These are phyloP conservation scores for Elaphurus davidianus DNA, from an alignment of 2,113 vertebrate genomes.

Conservation along the genomic window DNA sequence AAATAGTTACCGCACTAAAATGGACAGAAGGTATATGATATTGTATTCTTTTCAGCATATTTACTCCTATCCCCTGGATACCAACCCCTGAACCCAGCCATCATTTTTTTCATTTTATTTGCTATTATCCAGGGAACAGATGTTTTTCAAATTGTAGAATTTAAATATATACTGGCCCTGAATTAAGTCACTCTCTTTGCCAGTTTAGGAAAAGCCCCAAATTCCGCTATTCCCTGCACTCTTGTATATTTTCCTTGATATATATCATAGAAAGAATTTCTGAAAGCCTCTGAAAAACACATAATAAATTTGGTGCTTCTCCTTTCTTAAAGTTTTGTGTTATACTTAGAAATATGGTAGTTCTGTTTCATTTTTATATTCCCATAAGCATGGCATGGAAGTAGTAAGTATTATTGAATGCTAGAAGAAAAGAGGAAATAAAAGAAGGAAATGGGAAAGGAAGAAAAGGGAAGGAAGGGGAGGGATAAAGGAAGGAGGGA, in stretches of 20 bases:
- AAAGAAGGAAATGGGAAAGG: not conserved
- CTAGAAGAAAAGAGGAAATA: not conserved
- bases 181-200: slow-evolving; percentile 9
- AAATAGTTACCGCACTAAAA: rapidly evolving
- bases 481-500: rapidly evolving
- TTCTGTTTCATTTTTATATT: slow-evolving; percentile 35
- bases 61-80: rapidly evolving
- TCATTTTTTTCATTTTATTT: not conserved
- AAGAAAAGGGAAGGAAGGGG: rapidly evolving
- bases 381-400: not conserved
- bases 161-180: slow-evolving; percentile 20
- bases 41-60: not conserved
- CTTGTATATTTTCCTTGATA: slow-evolving; percentile 44
- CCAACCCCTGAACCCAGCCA: not conserved
- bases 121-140: not conserved
- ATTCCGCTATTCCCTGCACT: slow-evolving; percentile 12
- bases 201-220: slow-evolving; percentile 34
- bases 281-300: slow-evolving; percentile 64
- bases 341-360: slow-evolving; percentile 50
- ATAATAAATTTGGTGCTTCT: slow-evolving; percentile 53
- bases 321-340: slow-evolving; percentile 18
- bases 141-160: slow-evolving; percentile 46
- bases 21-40: rapidly evolving
- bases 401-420: not conserved
- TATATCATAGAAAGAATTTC: slow-evolving; percentile 40